These are phyloP conservation scores for Sciurus vulgaris DNA, from an alignment of 2,797 vertebrate genomes.

Conservation along the genomic window DNA sequence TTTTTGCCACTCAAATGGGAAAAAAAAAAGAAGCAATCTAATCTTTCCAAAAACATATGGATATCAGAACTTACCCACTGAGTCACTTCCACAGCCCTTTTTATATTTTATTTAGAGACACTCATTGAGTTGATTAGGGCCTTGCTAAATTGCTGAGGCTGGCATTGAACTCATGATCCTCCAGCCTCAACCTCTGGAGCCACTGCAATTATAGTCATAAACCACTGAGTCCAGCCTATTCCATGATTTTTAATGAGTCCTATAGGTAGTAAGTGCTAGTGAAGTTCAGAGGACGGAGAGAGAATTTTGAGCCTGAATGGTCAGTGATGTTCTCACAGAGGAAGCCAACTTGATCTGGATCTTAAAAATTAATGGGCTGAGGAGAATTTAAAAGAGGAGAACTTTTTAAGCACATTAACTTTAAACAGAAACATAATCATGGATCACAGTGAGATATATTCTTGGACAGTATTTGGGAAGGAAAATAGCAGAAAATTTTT, in stretches of 20 bases:
- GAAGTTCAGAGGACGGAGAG: slow-evolving; percentile 72
- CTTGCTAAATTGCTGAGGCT: too few relatives aligned
- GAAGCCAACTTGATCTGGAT: too few relatives aligned
- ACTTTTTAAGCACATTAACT: not conserved
- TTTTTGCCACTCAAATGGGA: not conserved
- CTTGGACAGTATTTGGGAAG: slow-evolving; percentile 5
- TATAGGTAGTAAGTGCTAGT: not conserved
- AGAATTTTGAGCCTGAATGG: too few relatives aligned
- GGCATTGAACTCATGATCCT: too few relatives aligned
- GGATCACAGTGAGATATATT: not conserved
- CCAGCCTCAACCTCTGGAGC: too few relatives aligned
- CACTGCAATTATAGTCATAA: too few relatives aligned
- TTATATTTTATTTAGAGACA: too few relatives aligned
- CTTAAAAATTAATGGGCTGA: too few relatives aligned
- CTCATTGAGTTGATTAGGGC: too few relatives aligned
- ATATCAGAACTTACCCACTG: too few relatives aligned
- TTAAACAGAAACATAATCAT: not conserved
- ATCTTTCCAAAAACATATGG: not conserved
- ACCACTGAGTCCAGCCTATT: too few relatives aligned
- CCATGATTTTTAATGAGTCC: not conserved
- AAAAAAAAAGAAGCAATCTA: not conserved
- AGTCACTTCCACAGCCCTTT: too few relatives aligned
- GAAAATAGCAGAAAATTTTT: not conserved
- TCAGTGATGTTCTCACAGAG: not conserved
- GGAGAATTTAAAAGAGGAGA: not conserved